Conservation (phyloP, 2,113 vertebrate genomes). For the Siniperca knerii region DNA sequence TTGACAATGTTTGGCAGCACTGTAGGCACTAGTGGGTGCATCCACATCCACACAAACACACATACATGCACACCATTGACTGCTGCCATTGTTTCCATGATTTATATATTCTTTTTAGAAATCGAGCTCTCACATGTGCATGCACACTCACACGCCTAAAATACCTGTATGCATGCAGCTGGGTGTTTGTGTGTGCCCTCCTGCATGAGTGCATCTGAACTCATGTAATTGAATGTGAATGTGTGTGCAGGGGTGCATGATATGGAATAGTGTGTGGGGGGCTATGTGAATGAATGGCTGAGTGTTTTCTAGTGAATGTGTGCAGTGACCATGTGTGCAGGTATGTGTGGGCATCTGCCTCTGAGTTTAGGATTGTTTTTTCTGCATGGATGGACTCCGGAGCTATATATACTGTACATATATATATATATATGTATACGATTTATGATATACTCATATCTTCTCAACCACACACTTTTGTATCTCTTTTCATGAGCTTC, state of each 20-base stretch:
- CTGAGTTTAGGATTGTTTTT: slow-evolving; percentile 64
- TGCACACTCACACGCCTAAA: slow-evolving; percentile 17
- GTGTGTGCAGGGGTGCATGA: slow-evolving; percentile 64
- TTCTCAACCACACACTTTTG: slow-evolving; percentile 39
- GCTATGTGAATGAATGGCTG: slow-evolving; percentile 51
- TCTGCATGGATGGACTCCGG: slow-evolving; percentile 50
- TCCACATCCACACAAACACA: slow-evolving; percentile 23
- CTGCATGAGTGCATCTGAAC: slow-evolving; percentile 56
- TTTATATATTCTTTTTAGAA: slow-evolving; percentile 55
- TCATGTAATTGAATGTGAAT: slow-evolving; percentile 60
- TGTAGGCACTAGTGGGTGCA: not conserved
- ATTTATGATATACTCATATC: slow-evolving; percentile 40
- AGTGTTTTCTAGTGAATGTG: slow-evolving; percentile 52
- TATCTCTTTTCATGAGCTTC: slow-evolving; percentile 34
- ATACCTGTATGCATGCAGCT: slow-evolving; percentile 46
- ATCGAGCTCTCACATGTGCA: slow-evolving; percentile 21
- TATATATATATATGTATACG: slow-evolving; percentile 8
- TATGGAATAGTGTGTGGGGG: slow-evolving; percentile 51
- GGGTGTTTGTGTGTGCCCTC: slow-evolving; percentile 46
- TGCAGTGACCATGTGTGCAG: slow-evolving; percentile 48
- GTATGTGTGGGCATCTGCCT: slow-evolving; percentile 48
- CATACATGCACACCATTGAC: slow-evolving; percentile 39
- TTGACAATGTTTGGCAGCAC: not conserved
- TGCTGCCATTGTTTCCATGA: slow-evolving; percentile 38
- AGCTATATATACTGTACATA: slow-evolving; percentile 45